Evolutionary conservation across 2,888 invertebrate genomes (phyloP).

Genomic region (Callimorpha dominula): DNA sequence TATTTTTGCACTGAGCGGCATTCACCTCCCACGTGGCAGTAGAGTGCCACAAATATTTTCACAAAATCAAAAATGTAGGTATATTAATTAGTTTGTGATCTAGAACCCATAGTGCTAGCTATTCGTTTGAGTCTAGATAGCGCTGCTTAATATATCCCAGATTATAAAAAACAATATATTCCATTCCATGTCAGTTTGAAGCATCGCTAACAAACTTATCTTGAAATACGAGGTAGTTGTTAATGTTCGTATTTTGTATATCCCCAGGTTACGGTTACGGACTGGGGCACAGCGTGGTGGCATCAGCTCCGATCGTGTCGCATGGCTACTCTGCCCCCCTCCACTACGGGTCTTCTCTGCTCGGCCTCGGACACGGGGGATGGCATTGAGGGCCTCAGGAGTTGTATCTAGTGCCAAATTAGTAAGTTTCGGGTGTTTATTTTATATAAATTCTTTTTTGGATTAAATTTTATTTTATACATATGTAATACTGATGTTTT

Average conservation of each 20-base stretch:
- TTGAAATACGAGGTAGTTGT: not conserved
- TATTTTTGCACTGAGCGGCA: not conserved
- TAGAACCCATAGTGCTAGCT: not conserved
- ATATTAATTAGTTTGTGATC: not conserved
- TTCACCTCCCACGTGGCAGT: not conserved
- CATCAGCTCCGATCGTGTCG: conserved; percentile 56
- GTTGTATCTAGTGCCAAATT: conserved; percentile 67
- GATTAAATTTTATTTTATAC: conserved; percentile 22
- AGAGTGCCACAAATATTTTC: not conserved
- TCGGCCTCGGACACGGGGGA: conserved; percentile 68
- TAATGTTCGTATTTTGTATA: not conserved
- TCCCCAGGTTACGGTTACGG: conserved; percentile 52
- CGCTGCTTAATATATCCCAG: not conserved
- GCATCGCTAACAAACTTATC: not conserved
- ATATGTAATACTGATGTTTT: not conserved
- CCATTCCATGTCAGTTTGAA: not conserved
- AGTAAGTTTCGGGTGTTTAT: conserved; percentile 42
- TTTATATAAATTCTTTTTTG: conserved; percentile 18
- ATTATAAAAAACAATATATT: not conserved
- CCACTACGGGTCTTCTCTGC: conserved; percentile 52
- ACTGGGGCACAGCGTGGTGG: conserved; percentile 39
- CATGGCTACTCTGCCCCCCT: conserved; percentile 45
- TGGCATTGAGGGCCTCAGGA: conserved; percentile 64
- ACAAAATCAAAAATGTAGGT: not conserved
- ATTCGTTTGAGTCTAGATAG: not conserved